phyloP scores from a whole-genome alignment of 37 sponge, comb jelly and placozoan species.

The Sycon ciliatum region DNA sequence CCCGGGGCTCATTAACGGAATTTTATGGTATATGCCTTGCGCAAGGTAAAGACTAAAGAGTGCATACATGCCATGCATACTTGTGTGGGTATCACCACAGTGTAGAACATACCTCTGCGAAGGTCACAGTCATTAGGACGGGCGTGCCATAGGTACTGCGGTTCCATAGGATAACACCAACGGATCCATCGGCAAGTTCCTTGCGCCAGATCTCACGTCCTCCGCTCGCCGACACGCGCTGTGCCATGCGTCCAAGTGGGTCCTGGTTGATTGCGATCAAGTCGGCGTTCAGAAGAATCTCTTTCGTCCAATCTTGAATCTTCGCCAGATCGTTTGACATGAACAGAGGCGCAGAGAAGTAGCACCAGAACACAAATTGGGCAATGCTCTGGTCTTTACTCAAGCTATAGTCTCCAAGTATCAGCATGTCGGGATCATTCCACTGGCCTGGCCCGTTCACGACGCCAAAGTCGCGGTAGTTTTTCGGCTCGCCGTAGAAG shows the following conservation, averaged over 20 bases:
- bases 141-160: too few relatives aligned
- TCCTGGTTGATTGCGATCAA: slow-evolving; percentile 83
- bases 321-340: slow-evolving; percentile 72
- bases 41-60: too few relatives aligned
- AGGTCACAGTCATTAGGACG: too few relatives aligned
- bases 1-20: too few relatives aligned
- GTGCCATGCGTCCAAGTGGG: slow-evolving; percentile 53
- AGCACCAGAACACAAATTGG: slow-evolving; percentile 80
- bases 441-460: slow-evolving; percentile 87
- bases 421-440: slow-evolving; percentile 96
- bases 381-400: slow-evolving; percentile 57
- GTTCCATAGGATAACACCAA: slow-evolving; percentile 25
- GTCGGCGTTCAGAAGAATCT: slow-evolving; percentile 68
- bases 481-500: slow-evolving; percentile 44
- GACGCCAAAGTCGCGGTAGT: slow-evolving; percentile 54
- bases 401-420: slow-evolving; percentile 65
- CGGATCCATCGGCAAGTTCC: slow-evolving; percentile 14
- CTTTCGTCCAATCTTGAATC: slow-evolving; percentile 35
- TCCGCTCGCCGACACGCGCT: not conserved
- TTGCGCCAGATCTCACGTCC: slow-evolving; percentile 18
- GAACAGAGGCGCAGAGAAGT: slow-evolving; percentile 74
- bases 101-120: too few relatives aligned
- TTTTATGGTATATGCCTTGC: too few relatives aligned
- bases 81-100: too few relatives aligned
- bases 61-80: too few relatives aligned